A percentile compares a stretch with the other conserved stretches of the same genome.
Conservation (phyloP, 2,797 vertebrate species). For the Nothura maculosa region DNA sequence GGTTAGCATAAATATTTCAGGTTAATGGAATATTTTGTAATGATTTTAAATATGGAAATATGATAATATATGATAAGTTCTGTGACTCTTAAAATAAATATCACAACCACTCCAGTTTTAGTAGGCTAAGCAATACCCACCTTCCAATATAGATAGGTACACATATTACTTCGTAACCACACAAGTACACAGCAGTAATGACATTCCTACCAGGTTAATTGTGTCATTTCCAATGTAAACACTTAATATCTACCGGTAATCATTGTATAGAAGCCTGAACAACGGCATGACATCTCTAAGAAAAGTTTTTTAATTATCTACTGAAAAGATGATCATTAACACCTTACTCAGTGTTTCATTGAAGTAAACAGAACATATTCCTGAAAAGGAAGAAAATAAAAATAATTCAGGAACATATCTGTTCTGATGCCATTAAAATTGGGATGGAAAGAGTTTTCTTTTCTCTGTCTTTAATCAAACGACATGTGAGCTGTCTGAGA, state of each 20-base stretch:
- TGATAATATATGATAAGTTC: no score
- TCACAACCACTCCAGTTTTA: conserved; percentile 8
- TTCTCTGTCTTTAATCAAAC: background rate
- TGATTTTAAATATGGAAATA: background rate
- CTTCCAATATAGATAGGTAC: conserved; percentile 51
- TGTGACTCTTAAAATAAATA: background rate
- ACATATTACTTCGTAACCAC: conserved; percentile 58
- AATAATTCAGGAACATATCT: conserved; percentile 25
- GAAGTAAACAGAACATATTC: background rate
- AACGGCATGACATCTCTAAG: conserved; percentile 55
- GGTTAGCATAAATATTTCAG: background rate
- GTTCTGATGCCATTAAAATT: conserved; percentile 19
- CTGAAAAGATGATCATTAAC: conserved; percentile 32
- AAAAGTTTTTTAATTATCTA: conserved; percentile 50
- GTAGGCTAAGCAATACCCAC: conserved; percentile 34
- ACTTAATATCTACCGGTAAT: conserved; percentile 60
- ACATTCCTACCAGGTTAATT: conserved; percentile 67
- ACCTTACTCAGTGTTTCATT: conserved; percentile 49
- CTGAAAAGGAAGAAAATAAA: conserved; percentile 21
- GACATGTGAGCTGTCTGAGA: background rate
- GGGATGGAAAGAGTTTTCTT: background rate
- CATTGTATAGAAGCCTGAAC: conserved; percentile 49
- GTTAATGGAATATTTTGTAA: background rate
- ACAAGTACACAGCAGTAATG: conserved; percentile 55
- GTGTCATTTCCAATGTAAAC: conserved; percentile 58